phyloP scores from a whole-genome alignment of 2,888 invertebrate species.

The Phengaris arion region DNA sequence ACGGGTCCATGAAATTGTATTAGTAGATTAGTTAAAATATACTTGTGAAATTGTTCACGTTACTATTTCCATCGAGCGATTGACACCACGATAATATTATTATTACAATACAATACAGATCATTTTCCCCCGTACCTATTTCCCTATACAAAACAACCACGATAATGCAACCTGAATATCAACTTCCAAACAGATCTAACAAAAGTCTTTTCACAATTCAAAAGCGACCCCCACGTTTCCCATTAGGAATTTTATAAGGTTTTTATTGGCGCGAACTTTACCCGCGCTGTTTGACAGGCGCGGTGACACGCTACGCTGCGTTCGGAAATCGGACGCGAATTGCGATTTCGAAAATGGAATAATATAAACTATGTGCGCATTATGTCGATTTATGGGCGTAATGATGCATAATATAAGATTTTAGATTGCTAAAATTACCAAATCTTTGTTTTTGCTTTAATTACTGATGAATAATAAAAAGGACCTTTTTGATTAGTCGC shows the following conservation, averaged over 20 bases:
- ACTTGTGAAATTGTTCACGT: no score
- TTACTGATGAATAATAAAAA: no score
- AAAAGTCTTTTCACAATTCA: slow-evolving; percentile 73
- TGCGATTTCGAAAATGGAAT: slow-evolving; percentile 10
- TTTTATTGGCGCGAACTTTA: slow-evolving; percentile 71
- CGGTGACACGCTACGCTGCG: slow-evolving; percentile 29
- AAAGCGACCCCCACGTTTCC: slow-evolving; percentile 77
- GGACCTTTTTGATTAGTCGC: no score
- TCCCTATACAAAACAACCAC: slow-evolving; percentile 56
- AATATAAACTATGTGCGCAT: not conserved
- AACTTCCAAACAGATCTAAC: slow-evolving; percentile 36
- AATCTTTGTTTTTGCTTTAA: no score
- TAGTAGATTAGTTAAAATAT: no score
- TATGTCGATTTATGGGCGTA: not conserved
- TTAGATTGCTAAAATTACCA: no score
- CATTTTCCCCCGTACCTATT: not conserved
- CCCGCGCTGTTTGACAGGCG: slow-evolving; percentile 49
- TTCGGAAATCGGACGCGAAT: slow-evolving; percentile 23
- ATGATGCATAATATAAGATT: no score
- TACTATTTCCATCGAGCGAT: no score
- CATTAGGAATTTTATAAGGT: slow-evolving; percentile 78
- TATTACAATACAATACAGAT: no score
- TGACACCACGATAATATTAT: no score
- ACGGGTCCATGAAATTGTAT: no score
- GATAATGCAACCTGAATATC: slow-evolving; percentile 71